Base-by-base conservation (phyloP, 2,113 vertebrate species). In the Cyprinodon variegatus region DNA sequence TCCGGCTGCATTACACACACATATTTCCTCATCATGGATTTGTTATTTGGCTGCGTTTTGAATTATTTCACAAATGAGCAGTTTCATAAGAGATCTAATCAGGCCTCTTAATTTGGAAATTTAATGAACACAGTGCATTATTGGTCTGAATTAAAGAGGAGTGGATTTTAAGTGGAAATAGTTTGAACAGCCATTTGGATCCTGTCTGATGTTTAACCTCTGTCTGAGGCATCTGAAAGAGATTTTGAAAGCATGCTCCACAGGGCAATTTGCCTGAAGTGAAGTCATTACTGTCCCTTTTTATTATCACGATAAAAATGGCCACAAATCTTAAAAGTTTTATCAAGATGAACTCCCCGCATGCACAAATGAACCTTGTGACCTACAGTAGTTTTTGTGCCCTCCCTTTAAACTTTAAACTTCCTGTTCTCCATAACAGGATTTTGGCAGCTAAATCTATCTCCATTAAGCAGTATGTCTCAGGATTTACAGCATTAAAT, bases 361-460 rank as follows among this genome's bases (percentile, higher is more conserved):
- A 81, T 88, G 84, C 84, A 88, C 83, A 93, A 94, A 89, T 81
- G 88, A 88, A 90, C 93, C 88, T 93, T 90, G 85, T 94, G 93
- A 94, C 94, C 94, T 95, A 94, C 95, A 95, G 94, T 95, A 96
- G 94, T 94, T 94, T 95, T 62, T 80, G 78, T 94, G 91, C 81
- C 93, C 94, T 93, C 79, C 43, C 64, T 59, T 59, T 95, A 95
- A 96, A 95, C 94, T 86, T 82, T 85, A 77, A 61, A 85, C 93
- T 95, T 96, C 93, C 94, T 93, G 90, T 95, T 95, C 95, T 94
- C 86, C 68, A 85, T 50, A 65, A 84, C 82, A 86, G 86, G 57
- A 92, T 92, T 83, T 90, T 82, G 87, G 88, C 84, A 90, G 86
- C 87, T 79, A 83, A 91, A 93, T 95, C 83, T 60, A 79, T 81